Evolutionary conservation across 2,797 vertebrate species (phyloP).

Genomic region (Hirundo rustica): DNA sequence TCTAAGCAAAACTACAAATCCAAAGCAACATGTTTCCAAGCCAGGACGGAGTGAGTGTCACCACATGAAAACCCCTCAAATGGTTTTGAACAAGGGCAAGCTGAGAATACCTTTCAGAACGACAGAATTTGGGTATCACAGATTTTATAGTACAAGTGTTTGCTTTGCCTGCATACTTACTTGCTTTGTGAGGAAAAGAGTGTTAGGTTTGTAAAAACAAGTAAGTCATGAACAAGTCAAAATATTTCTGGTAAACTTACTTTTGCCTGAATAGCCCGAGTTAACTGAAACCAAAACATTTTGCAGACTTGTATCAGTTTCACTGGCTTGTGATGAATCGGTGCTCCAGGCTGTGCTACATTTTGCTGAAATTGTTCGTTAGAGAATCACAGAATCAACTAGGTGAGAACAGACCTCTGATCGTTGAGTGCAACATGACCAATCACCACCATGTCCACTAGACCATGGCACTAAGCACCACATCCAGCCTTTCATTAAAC

Average conservation of each 20-base stretch:
- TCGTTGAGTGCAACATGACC: background rate
- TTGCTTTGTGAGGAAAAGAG: background rate
- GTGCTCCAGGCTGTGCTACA: background rate
- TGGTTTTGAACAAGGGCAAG: background rate
- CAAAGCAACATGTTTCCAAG: background rate
- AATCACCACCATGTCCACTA: background rate
- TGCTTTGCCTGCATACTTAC: background rate
- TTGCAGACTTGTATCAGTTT: background rate
- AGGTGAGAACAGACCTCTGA: background rate
- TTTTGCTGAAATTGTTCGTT: background rate
- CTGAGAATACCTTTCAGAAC: background rate
- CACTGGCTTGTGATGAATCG: background rate
- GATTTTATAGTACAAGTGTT: background rate
- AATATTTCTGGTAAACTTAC: slow-evolving; percentile 36
- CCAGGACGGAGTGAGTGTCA: background rate
- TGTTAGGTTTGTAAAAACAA: slow-evolving; percentile 5
- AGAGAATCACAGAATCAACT: background rate
- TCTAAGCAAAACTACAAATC: background rate
- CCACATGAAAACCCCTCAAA: background rate
- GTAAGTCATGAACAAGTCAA: slow-evolving; percentile 12
- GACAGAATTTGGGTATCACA: background rate
- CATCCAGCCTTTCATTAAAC: background rate
- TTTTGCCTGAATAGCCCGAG: background rate
- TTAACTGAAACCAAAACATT: slow-evolving; percentile 25
- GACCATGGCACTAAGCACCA: background rate